phyloP scores from a whole-genome alignment of 2,888 invertebrate genomes.

The Caenorhabditis afra region DNA sequence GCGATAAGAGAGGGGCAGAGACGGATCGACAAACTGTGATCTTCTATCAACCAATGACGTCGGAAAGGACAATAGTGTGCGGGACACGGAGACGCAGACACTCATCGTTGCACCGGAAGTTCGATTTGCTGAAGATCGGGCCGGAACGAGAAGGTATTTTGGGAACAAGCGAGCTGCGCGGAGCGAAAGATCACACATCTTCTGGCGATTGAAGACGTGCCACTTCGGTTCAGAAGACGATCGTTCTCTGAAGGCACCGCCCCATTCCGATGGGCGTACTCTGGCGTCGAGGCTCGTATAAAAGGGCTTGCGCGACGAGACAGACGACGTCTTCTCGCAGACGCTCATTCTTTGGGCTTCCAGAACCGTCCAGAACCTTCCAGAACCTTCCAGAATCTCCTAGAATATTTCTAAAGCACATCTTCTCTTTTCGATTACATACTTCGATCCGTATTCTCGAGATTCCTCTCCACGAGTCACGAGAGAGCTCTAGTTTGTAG shows the following conservation, averaged over 20 bases:
- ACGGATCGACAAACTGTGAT: slow-evolving; percentile 49
- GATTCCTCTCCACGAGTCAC: neutral
- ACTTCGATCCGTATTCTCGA: neutral
- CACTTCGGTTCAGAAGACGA: slow-evolving; percentile 13
- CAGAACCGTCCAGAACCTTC: neutral
- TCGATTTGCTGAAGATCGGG: slow-evolving; percentile 13
- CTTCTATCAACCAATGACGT: slow-evolving; percentile 58
- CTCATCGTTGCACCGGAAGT: slow-evolving; percentile 51
- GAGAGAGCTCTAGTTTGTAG: neutral
- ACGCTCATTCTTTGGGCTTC: slow-evolving; percentile 22
- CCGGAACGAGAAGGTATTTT: slow-evolving; percentile 34
- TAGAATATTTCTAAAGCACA: too few relatives aligned
- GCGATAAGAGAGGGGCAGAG: slow-evolving; percentile 22
- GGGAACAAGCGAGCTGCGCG: slow-evolving; percentile 2
- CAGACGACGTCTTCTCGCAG: slow-evolving; percentile 6
- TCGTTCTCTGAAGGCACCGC: slow-evolving; percentile 48
- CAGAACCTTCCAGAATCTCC: too few relatives aligned
- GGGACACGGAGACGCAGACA: slow-evolving; percentile 30
- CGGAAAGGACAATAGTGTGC: slow-evolving; percentile 29
- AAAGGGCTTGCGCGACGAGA: slow-evolving; percentile 15
- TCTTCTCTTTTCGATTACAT: neutral
- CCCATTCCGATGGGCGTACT: slow-evolving; percentile 39
- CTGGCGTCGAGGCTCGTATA: slow-evolving; percentile 36
- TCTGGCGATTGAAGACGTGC: slow-evolving; percentile 34
- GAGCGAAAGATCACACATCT: slow-evolving; percentile 18